These are phyloP conservation scores for Cyprinodon variegatus DNA, from an alignment of 2,113 vertebrate species.

Conservation along the genomic window DNA sequence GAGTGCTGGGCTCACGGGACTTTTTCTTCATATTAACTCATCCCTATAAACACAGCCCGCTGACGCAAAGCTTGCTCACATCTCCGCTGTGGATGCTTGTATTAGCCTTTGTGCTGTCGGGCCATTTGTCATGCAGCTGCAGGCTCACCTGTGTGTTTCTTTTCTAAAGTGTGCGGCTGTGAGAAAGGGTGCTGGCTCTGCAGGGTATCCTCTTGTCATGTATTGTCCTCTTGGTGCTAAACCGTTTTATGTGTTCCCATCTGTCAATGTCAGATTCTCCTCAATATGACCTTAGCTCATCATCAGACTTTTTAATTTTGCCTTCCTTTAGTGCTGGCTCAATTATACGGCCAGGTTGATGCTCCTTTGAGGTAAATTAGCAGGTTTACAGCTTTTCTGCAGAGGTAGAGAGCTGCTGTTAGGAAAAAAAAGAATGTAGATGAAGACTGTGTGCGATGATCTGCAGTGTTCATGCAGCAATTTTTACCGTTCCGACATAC, in stretches of 20 bases:
- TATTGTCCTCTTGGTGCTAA: slow-evolving; percentile 19
- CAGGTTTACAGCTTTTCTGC: slow-evolving; percentile 55
- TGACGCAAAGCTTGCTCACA: slow-evolving; percentile 56
- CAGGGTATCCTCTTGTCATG: slow-evolving; percentile 9
- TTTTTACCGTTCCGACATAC: slow-evolving; percentile 35
- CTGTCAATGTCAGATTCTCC: slow-evolving; percentile 52
- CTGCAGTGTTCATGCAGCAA: slow-evolving; percentile 67
- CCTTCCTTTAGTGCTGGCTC: slow-evolving; percentile 2
- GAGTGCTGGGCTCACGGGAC: slow-evolving; percentile 50
- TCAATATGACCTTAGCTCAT: slow-evolving; percentile 59
- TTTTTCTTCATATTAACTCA: slow-evolving; percentile 62
- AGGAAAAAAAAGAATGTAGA: slow-evolving; percentile 54
- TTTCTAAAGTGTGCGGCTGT: slow-evolving; percentile 7
- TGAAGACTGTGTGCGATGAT: slow-evolving; percentile 58
- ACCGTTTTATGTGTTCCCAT: slow-evolving; percentile 31
- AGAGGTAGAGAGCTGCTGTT: slow-evolving; percentile 59
- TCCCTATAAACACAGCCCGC: slow-evolving; percentile 61
- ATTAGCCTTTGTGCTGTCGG: slow-evolving; percentile 16
- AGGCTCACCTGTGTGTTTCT: slow-evolving; percentile 16
- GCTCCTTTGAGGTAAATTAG: slow-evolving; percentile 21
- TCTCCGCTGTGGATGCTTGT: slow-evolving; percentile 41
- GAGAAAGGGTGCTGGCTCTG: slow-evolving; percentile 15
- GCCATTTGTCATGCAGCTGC: slow-evolving; percentile 22
- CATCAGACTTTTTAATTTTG: slow-evolving; percentile 18
- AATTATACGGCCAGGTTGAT: slow-evolving; percentile 13